Percentiles rank a stretch among this genome's conserved stretches.
Conservation (phyloP, 2,797 vertebrate species). For the Dryobates pubescens region DNA sequence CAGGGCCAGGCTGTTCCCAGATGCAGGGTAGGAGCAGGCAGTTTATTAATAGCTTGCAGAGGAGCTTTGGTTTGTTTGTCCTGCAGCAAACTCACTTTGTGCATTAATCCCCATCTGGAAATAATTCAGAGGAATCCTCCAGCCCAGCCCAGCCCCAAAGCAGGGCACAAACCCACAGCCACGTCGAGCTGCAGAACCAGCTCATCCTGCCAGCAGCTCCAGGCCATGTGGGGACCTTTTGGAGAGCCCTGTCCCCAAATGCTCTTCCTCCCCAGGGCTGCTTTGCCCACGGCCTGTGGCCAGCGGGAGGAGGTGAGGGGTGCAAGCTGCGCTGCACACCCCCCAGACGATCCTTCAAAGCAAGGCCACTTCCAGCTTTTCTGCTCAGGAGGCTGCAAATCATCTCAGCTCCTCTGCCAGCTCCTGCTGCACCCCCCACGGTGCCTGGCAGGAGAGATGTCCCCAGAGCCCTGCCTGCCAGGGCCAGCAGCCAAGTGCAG, state of each 20-base stretch:
- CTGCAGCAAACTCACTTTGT: slow-evolving; percentile 30
- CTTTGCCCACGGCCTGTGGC: neutral
- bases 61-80: slow-evolving; percentile 59
- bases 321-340: neutral
- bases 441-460: neutral
- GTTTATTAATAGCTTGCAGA: slow-evolving; percentile 57
- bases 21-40: neutral
- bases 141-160: slow-evolving; percentile 24
- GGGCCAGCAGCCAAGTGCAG: neutral
- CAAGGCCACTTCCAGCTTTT: neutral
- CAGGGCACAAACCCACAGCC: neutral
- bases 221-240: neutral
- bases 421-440: neutral
- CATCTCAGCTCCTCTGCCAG: neutral
- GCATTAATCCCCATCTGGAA: slow-evolving; percentile 71
- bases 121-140: slow-evolving; percentile 57
- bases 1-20: neutral
- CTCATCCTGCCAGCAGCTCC: neutral
- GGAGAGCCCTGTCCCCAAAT: neutral
- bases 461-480: neutral
- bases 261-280: neutral
- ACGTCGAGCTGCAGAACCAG: neutral
- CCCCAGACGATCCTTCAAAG: neutral
- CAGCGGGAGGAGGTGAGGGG: neutral
- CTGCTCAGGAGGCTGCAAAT: neutral